These are phyloP conservation scores for Gymnoscopelus microlampas DNA, from an alignment of 2,797 vertebrate genomes.

Conservation along the genomic window DNA sequence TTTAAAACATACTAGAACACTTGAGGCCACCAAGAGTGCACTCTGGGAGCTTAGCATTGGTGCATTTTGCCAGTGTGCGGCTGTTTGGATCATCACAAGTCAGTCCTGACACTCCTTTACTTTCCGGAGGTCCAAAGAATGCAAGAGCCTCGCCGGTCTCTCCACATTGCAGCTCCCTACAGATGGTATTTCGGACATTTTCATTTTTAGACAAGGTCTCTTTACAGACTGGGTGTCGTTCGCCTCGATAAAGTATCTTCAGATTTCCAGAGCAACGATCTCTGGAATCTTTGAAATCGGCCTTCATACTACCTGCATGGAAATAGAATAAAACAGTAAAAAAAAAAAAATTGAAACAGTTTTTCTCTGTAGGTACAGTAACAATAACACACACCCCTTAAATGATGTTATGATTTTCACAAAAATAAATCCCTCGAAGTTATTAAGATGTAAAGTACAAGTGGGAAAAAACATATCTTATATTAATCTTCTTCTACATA, in stretches of 20 bases:
- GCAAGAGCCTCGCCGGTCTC: rapidly evolving
- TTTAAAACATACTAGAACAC: slow-evolving; percentile 55
- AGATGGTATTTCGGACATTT: slow-evolving; percentile 24
- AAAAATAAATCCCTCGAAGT: too few relatives aligned
- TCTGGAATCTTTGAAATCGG: background rate
- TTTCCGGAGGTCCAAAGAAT: background rate
- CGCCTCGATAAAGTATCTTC: slow-evolving; percentile 1
- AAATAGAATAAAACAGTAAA: too few relatives aligned
- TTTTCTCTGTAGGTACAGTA: too few relatives aligned
- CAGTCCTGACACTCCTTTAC: rapidly evolving
- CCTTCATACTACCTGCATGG: slow-evolving; percentile 54
- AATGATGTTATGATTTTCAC: too few relatives aligned
- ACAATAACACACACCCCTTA: too few relatives aligned
- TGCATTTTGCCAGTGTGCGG: slow-evolving; percentile 15
- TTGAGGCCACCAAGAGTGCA: background rate
- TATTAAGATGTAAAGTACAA: too few relatives aligned
- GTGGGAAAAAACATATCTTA: too few relatives aligned
- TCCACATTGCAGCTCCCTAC: slow-evolving; percentile 54
- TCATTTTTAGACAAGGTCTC: rapidly evolving
- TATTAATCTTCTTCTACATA: too few relatives aligned
- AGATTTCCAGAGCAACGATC: slow-evolving; percentile 68
- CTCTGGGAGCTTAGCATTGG: rapidly evolving
- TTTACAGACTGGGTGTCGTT: slow-evolving; percentile 14
- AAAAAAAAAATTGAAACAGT: too few relatives aligned
- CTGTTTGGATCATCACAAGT: rapidly evolving